Base-by-base conservation (phyloP, 2,888 invertebrate species). In the Yponomeuta evonymella region DNA sequence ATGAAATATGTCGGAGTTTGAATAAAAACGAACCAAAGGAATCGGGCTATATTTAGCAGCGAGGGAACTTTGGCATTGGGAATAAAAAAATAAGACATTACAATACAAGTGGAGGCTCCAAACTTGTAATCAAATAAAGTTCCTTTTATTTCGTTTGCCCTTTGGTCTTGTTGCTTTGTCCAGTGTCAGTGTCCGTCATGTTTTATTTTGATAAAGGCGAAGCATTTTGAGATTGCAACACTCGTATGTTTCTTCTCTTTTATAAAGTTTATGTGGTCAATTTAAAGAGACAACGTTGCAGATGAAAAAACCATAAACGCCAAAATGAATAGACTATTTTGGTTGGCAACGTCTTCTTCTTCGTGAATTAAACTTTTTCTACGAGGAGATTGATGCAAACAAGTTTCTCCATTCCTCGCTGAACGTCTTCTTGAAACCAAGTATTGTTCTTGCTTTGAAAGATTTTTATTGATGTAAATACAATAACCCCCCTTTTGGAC, bases 71-170 rank as follows among this genome's bases (percentile, higher is more conserved):
- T 15, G 51, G 51, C 15, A 58, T 58, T 12, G 51, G 51, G 51
- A 58, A 12, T 12, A 15, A 15, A 58, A 58, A 58, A 58, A 58
- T 9, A 43, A 58, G 15, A 58, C 51, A 58, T 58, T 58, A 58
- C 51, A 58, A 58, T 58, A 15, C 51, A 15, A 12, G 51, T 15
- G 15, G 51, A 58, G 51, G 51, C 51, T 15, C 51, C 51, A 58
- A 58, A 58, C 51, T 58, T 58, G 51, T 58, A 58, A 58, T 58
- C 51, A 58, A 58, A 58, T 58, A 58, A 58, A 58, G 15, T 58
- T 58, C 15, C 15, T 58, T 58, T 58, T 58, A 15, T 58, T 58
- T 12, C 51, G 3, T 15, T 15, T 5, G 51, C 51, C 51, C 51
- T 58, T 58, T 15, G 51, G 51, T 58, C 15, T 58, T 58, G 0